phyloP scores from a whole-genome alignment of 64 coral and sea anemone species.

The Dendrophyllia cribrosa region DNA sequence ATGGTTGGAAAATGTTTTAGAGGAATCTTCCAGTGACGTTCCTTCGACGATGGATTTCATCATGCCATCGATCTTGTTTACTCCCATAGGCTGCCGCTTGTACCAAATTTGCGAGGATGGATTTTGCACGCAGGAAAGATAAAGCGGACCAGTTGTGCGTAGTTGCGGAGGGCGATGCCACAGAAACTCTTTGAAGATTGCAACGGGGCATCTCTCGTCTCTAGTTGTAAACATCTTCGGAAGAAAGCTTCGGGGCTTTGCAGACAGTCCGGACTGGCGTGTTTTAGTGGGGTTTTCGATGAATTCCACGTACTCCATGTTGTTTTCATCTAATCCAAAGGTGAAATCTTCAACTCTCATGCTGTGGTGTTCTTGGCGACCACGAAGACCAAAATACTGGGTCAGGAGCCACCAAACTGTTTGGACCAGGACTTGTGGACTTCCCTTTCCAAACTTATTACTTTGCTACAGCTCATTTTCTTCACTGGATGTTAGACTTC shows the following conservation, averaged over 20 bases:
- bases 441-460: too few species aligned
- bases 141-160: conserved; percentile 15
- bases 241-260: conserved; percentile 29
- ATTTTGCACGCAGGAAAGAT: not conserved
- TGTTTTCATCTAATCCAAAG: conserved; percentile 28
- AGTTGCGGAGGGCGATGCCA: conserved; percentile 14
- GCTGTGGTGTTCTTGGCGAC: too few species aligned
- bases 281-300: conserved; percentile 42
- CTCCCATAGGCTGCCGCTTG: conserved; percentile 71
- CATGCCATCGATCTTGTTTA: conserved; percentile 51
- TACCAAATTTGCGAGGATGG: conserved; percentile 17
- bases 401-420: too few species aligned
- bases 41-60: conserved; percentile 40
- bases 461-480: too few species aligned
- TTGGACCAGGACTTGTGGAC: too few species aligned
- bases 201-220: conserved; percentile 52
- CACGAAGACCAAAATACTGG: too few species aligned
- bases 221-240: conserved; percentile 48
- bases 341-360: conserved; percentile 35
- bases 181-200: conserved; percentile 39
- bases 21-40: not conserved
- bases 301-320: conserved; percentile 2
- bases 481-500: too few species aligned
- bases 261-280: not conserved
- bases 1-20: conserved; percentile 48